Base-by-base conservation (phyloP, 2,113 vertebrate genomes). In the Channa argus region DNA sequence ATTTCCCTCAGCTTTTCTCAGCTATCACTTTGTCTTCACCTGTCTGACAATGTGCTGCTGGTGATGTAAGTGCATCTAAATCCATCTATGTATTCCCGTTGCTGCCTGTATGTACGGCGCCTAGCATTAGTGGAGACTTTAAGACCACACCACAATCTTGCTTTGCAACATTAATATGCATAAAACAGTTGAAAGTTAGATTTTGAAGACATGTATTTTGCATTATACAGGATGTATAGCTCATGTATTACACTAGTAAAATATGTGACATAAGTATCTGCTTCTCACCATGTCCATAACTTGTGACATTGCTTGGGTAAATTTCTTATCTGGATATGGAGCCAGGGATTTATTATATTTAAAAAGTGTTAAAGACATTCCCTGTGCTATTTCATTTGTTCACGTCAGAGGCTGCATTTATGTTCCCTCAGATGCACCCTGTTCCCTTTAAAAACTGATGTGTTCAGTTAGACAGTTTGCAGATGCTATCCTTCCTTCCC, bases 401-500 rank as follows among this genome's bases (percentile, higher is more conserved):
- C 62, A 6, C 14, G 14, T 71, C 45, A 74, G 36, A 13, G 12
- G 34, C 24, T n/a, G 49, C 71, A 37, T 76, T 67, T 67, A 46
- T 38, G 49, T 59, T 63, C 34, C 53, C 63, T 68, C 13, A 44
- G 44, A 34, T n/a, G 56, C 63, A 66, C 63, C 64, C 15, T 0
- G 74, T 71, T 68, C 52, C 8, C 53, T 68, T 67, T 71, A 14
- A 24, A 72, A 71, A 4, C 12, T 13, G 9, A 8, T 13, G 54
- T 46, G 37, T 67, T 63, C 46, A 71, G 34, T 63, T 59, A 64
- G 80, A 81, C 76, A 67, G 59, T 46, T 76, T 63, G 74, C 67
- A 87, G 70, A 87, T 85, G 80, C 85, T 76, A 5, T 55, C 45
- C 74, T 73, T 52, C 77, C 49, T 73, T 39, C 70, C 85, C 84